These are phyloP conservation scores for Trypoxylus dichotomus DNA, from an alignment of 1,140 invertebrate genomes.

Conservation along the genomic window DNA sequence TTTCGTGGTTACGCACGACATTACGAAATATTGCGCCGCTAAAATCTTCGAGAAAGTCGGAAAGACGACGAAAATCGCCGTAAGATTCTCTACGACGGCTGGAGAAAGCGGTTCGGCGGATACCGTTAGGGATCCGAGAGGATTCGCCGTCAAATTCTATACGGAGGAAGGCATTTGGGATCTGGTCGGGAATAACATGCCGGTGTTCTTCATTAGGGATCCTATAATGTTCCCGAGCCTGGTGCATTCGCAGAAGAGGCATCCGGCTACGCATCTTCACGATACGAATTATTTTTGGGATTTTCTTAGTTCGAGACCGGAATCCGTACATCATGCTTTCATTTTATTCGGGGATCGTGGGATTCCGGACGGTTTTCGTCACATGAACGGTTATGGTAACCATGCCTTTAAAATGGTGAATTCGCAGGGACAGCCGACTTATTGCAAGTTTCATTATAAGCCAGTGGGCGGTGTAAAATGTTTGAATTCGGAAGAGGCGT, in stretches of 20 bases:
- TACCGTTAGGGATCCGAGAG: conserved; percentile 71
- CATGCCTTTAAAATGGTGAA: conserved; percentile 75
- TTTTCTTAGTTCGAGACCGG: conserved; percentile 81
- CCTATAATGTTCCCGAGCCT: conserved; percentile 67
- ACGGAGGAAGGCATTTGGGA: conserved; percentile 79
- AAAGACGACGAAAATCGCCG: conserved; percentile 77
- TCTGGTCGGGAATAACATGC: conserved; percentile 74
- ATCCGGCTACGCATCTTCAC: conserved; percentile 70
- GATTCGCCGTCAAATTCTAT: conserved; percentile 78
- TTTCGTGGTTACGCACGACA: conserved; percentile 89
- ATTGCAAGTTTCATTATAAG: conserved; percentile 75
- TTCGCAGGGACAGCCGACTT: conserved; percentile 59
- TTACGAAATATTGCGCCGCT: conserved; percentile 77
- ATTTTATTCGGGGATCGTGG: conserved; percentile 87
- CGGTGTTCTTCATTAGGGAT: conserved; percentile 75
- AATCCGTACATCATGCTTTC: conserved; percentile 78
- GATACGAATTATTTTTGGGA: conserved; percentile 91
- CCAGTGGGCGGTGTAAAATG: conserved; percentile 72
- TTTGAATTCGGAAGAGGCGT: conserved; percentile 62
- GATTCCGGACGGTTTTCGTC: conserved; percentile 78
- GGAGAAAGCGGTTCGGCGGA: conserved; percentile 85
- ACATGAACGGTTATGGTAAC: conserved; percentile 76
- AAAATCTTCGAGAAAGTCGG: conserved; percentile 78
- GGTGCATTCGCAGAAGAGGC: conserved; percentile 67
- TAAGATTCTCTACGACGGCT: conserved; percentile 86